These are phyloP conservation scores for Stratiolaelaps scimitus DNA, from an alignment of 1,140 invertebrate species.

Conservation along the genomic window DNA sequence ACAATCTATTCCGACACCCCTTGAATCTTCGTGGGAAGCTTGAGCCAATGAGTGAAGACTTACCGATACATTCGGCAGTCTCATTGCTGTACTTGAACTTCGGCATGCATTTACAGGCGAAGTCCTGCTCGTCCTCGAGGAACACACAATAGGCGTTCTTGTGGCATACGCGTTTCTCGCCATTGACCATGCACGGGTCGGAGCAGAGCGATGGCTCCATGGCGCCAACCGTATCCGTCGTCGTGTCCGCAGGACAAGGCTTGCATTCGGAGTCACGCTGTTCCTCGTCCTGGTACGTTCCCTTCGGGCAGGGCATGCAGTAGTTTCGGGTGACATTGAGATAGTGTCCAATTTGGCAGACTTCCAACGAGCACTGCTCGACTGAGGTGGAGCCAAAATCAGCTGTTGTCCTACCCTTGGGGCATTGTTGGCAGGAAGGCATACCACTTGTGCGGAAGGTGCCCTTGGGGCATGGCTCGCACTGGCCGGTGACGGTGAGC, in stretches of 20 bases:
- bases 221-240: conserved; percentile 64
- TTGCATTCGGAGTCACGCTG: conserved; percentile 71
- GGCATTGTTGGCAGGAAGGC: conserved; percentile 74
- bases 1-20: too few relatives aligned
- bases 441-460: conserved; percentile 75
- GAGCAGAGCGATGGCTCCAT: conserved; percentile 68
- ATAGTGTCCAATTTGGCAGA: conserved; percentile 54
- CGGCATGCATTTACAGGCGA: conserved; percentile 82
- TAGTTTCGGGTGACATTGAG: conserved; percentile 68
- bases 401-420: conserved; percentile 71
- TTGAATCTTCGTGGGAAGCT: too few relatives aligned
- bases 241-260: conserved; percentile 78
- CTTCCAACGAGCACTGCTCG: conserved; percentile 71
- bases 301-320: conserved; percentile 76
- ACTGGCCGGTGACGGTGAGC: conserved; percentile 70
- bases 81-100: conserved; percentile 62
- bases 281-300: conserved; percentile 77
- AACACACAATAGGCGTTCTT: conserved; percentile 74
- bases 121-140: conserved; percentile 66
- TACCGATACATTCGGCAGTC: conserved; percentile 42
- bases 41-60: too few relatives aligned
- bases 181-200: conserved; percentile 76
- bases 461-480: conserved; percentile 78
- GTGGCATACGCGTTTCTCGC: conserved; percentile 70
- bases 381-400: conserved; percentile 63